Conservation (phyloP, 2,797 vertebrate species). For the Thamnophis elegans region DNA sequence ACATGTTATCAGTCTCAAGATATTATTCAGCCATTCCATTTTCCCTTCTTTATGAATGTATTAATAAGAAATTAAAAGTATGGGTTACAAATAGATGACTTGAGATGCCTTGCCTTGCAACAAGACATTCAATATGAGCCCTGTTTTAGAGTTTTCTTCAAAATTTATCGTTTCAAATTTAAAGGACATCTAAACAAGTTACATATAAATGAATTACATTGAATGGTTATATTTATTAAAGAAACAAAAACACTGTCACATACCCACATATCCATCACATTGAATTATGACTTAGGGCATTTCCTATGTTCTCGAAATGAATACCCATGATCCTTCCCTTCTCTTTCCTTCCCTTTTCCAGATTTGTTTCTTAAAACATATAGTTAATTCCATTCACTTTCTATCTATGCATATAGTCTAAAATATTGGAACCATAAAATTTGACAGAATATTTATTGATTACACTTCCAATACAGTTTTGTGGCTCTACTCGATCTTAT, state of each 20-base stretch:
- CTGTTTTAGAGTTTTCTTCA: neutral
- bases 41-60: neutral
- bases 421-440: slow-evolving; percentile 1
- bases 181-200: neutral
- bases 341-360: neutral
- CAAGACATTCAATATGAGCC: neutral
- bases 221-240: neutral
- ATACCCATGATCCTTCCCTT: neutral
- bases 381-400: neutral
- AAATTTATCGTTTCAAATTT: neutral
- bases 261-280: neutral
- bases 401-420: neutral
- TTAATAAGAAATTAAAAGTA: neutral
- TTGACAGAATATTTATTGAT: slow-evolving; percentile 15
- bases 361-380: neutral
- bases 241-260: neutral
- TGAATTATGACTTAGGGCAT: neutral
- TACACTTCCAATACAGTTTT: neutral
- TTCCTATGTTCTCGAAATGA: neutral
- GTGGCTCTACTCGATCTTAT: neutral
- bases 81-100: neutral
- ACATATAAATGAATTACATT: neutral
- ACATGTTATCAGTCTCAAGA: neutral
- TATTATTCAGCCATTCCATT: neutral
- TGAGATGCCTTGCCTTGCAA: neutral